Percentiles rank a stretch among this genome's conserved stretches.
These are phyloP conservation scores for Calcarius lapponicus DNA, from an alignment of 2,797 vertebrate species.

Conservation along the genomic window DNA sequence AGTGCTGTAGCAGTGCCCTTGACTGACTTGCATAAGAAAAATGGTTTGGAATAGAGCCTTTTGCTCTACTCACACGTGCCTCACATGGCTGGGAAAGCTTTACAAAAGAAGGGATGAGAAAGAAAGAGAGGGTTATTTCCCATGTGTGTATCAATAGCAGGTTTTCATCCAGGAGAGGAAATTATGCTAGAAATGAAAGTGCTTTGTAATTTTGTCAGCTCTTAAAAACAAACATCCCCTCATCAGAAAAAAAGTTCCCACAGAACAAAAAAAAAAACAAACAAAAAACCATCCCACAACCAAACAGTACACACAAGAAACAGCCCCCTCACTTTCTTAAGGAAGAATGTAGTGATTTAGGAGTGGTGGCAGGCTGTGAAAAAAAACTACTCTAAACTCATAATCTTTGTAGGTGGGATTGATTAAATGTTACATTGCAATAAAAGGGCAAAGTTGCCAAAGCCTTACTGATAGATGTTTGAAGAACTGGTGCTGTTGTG, in stretches of 20 bases:
- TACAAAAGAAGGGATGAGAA: background rate
- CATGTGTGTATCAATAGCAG: background rate
- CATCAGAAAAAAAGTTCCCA: background rate
- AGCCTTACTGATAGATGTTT: background rate
- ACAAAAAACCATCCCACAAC: background rate
- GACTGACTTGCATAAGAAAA: background rate
- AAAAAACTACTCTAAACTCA: background rate
- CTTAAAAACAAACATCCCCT: background rate
- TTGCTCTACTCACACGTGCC: background rate
- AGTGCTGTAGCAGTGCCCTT: background rate
- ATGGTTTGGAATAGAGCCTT: background rate
- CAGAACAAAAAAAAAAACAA: background rate
- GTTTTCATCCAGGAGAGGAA: background rate
- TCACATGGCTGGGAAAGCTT: background rate
- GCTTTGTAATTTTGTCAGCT: background rate
- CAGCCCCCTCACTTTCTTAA: background rate
- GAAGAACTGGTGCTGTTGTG: background rate
- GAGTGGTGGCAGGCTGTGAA: background rate
- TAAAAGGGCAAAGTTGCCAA: background rate
- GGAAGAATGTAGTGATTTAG: background rate
- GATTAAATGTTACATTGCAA: background rate
- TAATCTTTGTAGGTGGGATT: background rate
- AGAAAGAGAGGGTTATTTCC: background rate
- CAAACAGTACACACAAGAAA: background rate
- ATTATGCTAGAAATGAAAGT: background rate